phyloP scores from a whole-genome alignment of 2,113 vertebrate species.

The Ammodytes marinus region DNA sequence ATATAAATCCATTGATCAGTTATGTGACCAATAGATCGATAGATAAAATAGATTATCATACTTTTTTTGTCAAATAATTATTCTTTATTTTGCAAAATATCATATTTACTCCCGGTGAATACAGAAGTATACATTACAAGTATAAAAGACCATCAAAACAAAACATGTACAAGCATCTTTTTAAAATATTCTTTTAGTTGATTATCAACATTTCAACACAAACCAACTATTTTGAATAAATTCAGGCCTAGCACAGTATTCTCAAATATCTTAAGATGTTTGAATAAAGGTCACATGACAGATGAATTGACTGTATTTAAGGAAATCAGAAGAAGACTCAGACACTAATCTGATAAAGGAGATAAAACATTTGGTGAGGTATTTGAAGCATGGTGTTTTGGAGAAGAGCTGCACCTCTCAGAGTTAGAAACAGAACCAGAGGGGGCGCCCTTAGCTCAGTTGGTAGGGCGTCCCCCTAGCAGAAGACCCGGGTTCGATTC shows the following conservation, averaged over 20 bases:
- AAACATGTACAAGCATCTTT: not conserved
- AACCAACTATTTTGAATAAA: not conserved
- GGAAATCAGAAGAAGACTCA: not conserved
- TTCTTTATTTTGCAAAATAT: not conserved
- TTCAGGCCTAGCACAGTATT: not conserved
- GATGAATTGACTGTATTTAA: not conserved
- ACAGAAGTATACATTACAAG: not conserved
- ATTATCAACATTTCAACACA: not conserved
- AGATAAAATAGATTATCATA: not conserved
- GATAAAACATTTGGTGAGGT: not conserved
- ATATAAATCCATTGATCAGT: slow-evolving; percentile 1
- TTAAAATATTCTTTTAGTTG: not conserved
- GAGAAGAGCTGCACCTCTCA: not conserved
- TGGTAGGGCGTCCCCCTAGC: too few species aligned
- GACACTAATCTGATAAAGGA: not conserved
- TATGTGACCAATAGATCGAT: not conserved
- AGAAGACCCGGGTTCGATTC: too few species aligned
- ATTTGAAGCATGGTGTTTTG: not conserved
- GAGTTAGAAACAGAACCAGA: too few species aligned
- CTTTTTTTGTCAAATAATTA: not conserved
- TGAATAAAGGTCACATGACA: not conserved
- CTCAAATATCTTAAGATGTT: not conserved
- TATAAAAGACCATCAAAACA: not conserved
- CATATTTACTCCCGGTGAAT: not conserved
- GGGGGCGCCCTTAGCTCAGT: too few species aligned